Conservation (phyloP, 2,113 vertebrate species). For the Pseudolaguvia tuberculata region DNA sequence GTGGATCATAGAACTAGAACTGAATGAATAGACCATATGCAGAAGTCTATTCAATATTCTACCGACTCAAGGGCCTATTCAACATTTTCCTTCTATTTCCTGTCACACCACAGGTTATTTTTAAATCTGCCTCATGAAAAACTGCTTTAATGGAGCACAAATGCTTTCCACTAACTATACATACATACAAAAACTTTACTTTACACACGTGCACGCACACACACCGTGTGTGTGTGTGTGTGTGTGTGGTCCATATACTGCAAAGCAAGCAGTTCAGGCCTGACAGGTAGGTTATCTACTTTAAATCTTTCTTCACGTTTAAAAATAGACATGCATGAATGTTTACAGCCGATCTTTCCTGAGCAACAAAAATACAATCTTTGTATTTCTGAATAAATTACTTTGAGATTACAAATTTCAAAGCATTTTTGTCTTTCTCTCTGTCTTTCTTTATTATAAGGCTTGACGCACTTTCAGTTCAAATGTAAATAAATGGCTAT, state of each 20-base stretch:
- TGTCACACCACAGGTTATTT: constrained; percentile 29
- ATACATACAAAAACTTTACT: neutral
- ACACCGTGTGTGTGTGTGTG: neutral
- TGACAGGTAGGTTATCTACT: constrained; percentile 25
- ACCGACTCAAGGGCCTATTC: constrained; percentile 35
- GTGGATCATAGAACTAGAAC: constrained; percentile 38
- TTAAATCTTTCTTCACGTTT: constrained; percentile 42
- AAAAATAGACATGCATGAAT: constrained; percentile 46
- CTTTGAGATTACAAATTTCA: constrained; percentile 31
- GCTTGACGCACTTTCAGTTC: constrained; percentile 25
- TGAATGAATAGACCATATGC: constrained; percentile 36
- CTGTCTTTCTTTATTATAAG: constrained; percentile 30
- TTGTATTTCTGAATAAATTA: constrained; percentile 41
- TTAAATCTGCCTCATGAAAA: constrained; percentile 38
- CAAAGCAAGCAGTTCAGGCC: constrained; percentile 27
- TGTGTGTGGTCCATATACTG: constrained; percentile 29
- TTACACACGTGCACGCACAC: neutral
- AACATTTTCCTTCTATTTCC: constrained; percentile 30
- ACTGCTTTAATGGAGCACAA: constrained; percentile 28
- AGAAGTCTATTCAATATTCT: constrained; percentile 32
- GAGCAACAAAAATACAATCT: constrained; percentile 43
- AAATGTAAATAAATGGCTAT: constrained; percentile 29
- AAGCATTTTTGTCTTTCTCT: constrained; percentile 22
- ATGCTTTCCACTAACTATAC: constrained; percentile 21
- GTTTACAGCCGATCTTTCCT: constrained; percentile 43